Evolutionary conservation across 2,888 invertebrate species (phyloP).

Genomic region (Drosophila affinis): DNA sequence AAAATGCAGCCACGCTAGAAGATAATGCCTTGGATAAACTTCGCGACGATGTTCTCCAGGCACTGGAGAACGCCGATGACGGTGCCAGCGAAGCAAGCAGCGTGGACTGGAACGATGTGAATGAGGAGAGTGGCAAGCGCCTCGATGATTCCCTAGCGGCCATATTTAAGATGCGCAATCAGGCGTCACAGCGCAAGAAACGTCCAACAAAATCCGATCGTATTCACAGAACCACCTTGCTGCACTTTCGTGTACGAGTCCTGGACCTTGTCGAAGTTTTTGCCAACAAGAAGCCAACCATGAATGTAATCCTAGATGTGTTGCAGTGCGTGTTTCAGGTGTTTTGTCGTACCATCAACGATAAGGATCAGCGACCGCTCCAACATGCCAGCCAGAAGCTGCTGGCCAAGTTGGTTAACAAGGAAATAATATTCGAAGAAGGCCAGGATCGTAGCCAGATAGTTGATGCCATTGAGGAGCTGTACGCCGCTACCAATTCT

Average conservation of each 20-base stretch:
- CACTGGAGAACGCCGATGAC: slow-evolving; percentile 30
- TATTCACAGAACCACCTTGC: slow-evolving; percentile 44
- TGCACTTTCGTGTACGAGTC: slow-evolving; percentile 62
- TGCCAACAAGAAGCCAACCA: slow-evolving; percentile 21
- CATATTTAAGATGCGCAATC: slow-evolving; percentile 48
- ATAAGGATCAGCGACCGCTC: slow-evolving; percentile 31
- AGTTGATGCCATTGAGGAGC: slow-evolving; percentile 42
- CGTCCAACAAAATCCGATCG: slow-evolving; percentile 54
- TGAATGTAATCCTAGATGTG: slow-evolving; percentile 40
- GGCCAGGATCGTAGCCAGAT: slow-evolving; percentile 15
- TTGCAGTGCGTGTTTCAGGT: slow-evolving; percentile 44
- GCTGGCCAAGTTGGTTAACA: slow-evolving; percentile 32
- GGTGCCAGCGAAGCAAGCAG: slow-evolving; percentile 58
- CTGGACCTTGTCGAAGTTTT: slow-evolving; percentile 58
- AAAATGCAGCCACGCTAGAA: background rate
- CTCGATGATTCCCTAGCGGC: slow-evolving; percentile 59
- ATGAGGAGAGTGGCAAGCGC: slow-evolving; percentile 59
- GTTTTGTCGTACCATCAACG: slow-evolving; percentile 2
- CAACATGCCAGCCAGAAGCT: slow-evolving; percentile 47
- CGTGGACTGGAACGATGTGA: slow-evolving; percentile 69
- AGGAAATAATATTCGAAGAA: slow-evolving; percentile 7
- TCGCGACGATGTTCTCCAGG: slow-evolving; percentile 64
- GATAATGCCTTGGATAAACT: slow-evolving; percentile 34
- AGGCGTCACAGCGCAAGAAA: slow-evolving; percentile 25
- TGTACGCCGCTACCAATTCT: slow-evolving; percentile 19